Percentiles rank a stretch among this genome's conserved stretches.
Conservation (phyloP, 1,140 invertebrate species). For the Probaryconus sp. region DNA sequence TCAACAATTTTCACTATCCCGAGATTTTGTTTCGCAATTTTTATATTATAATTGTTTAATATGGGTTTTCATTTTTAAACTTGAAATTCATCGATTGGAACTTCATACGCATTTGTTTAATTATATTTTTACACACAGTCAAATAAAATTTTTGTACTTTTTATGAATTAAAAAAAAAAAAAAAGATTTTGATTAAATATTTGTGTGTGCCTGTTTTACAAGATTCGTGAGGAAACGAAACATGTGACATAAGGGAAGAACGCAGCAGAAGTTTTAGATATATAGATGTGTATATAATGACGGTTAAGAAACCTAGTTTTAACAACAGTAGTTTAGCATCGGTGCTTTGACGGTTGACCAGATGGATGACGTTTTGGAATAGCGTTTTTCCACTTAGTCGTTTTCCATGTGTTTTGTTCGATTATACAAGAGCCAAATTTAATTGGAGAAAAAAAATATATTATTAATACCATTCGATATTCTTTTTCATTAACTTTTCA, state of each 20-base stretch:
- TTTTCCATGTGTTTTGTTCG: slow-evolving; percentile 28
- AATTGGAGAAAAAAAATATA: slow-evolving; percentile 27
- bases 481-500: no score
- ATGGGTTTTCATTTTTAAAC: no score
- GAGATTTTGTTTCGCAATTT: no score
- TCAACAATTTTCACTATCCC: slow-evolving; percentile 12
- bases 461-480: no score
- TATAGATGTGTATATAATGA: slow-evolving; percentile 42
- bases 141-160: no score
- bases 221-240: slow-evolving; percentile 17
- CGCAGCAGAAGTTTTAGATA: slow-evolving; percentile 26
- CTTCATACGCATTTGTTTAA: no score
- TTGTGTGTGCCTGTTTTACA: slow-evolving; percentile 31
- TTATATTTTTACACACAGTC: no score
- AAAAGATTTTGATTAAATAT: slow-evolving; percentile 1
- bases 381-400: slow-evolving; percentile 20
- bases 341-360: slow-evolving; percentile 49
- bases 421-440: not conserved
- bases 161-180: no score
- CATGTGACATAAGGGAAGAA: slow-evolving; percentile 29
- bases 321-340: slow-evolving; percentile 43
- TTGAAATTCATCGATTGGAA: no score
- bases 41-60: no score
- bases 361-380: slow-evolving; percentile 45
- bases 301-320: slow-evolving; percentile 42